Base-by-base conservation (phyloP, 2,797 vertebrate genomes). In the Zalophus californianus region DNA sequence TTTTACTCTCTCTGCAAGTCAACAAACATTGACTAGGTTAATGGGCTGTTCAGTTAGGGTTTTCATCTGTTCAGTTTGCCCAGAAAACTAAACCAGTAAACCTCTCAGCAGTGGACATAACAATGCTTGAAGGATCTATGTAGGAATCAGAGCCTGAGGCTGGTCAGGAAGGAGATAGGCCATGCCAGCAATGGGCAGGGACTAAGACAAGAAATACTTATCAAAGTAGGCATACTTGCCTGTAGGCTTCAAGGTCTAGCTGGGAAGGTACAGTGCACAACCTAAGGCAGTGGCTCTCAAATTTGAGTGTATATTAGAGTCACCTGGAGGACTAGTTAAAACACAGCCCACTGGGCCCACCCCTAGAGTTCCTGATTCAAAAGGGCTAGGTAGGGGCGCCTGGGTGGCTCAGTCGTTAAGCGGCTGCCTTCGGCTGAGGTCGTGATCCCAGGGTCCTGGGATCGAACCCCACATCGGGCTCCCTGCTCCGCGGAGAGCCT, bases 21-120 rank as follows among this genome's bases (percentile, higher is more conserved):
- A 86, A 64, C 38, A 58, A 44, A 54, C 8, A 66, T 2, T 79
- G 12, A 91, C 10, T 80, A 60, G 0, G 66, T 50, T 52, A 50
- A 66, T 25, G 5, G 7, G 5, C 23, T 90, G 7, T 18, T 91
- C 41, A 85, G 18, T 56, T 80, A 80, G 38, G 77, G 14, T 82
- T 91, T 91, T 56, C 25, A 70, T 44, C 14, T 88, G 79, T 27
- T 25, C 35, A 60, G 27, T 79, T 83, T 70, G 5, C 50, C 64
- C 25, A 52, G 68, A 96, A 91, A 15, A 77, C 44, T 68, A 41
- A 94, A 93, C 38, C 32, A 78, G 11, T 32, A 97, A 95, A 72
- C 7, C 8, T 12, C 44, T 83, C 38, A 56, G 29, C 92, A 91
- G 78, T 75, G 14, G 27, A 86, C 58, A 8, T 48, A 56, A 92